Percentiles rank a stretch among this genome's conserved stretches.
These are phyloP conservation scores for Melanchra persicariae DNA, from an alignment of 2,888 invertebrate genomes.

Conservation along the genomic window DNA sequence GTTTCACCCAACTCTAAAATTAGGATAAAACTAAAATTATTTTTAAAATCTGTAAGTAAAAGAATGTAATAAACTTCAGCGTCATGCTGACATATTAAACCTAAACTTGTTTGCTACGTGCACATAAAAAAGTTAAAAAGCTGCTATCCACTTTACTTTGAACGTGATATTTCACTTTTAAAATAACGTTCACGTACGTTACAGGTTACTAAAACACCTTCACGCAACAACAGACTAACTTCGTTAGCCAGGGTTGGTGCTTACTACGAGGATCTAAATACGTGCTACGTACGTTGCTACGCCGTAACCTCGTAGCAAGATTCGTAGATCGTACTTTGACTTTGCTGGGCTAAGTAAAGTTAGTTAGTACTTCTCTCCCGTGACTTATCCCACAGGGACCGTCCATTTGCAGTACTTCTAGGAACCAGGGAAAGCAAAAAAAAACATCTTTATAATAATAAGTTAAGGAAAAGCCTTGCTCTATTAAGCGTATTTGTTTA, in stretches of 20 bases:
- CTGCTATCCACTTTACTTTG: slow-evolving; percentile 14
- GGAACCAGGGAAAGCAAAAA: no score
- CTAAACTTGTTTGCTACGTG: slow-evolving; percentile 28
- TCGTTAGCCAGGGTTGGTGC: slow-evolving; percentile 24
- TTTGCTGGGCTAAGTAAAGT: slow-evolving; percentile 40
- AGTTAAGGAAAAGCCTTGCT: no score
- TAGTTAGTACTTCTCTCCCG: neutral
- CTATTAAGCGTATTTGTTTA: neutral
- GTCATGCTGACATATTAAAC: slow-evolving; percentile 26
- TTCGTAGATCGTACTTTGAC: neutral
- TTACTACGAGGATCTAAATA: slow-evolving; percentile 31
- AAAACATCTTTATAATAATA: no score
- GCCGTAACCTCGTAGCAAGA: slow-evolving; percentile 52
- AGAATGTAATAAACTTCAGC: slow-evolving; percentile 23
- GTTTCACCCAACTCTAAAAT: neutral
- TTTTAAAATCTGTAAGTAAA: neutral
- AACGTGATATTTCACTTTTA: slow-evolving; percentile 37
- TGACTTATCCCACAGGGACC: neutral
- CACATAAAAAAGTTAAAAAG: slow-evolving; percentile 30
- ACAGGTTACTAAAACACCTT: slow-evolving; percentile 44
- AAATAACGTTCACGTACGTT: slow-evolving; percentile 38
- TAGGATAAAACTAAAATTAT: no score
- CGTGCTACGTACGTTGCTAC: slow-evolving; percentile 60
- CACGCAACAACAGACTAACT: slow-evolving; percentile 38
- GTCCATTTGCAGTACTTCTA: no score